Base-by-base conservation (phyloP, 1,140 invertebrate genomes). In the Tribolium castaneum region DNA sequence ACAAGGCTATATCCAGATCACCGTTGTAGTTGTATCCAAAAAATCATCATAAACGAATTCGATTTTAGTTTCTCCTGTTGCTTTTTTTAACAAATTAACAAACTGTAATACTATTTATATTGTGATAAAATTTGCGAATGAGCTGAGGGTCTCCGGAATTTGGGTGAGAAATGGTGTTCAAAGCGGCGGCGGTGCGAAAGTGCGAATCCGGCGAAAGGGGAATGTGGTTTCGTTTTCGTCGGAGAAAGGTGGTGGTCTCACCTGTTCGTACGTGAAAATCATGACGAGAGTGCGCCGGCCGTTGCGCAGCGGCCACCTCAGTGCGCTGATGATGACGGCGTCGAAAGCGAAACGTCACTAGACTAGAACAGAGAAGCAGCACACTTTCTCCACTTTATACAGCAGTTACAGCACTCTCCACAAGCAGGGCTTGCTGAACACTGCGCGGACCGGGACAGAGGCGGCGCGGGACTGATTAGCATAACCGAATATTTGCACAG, bases 331-430 rank as follows among this genome's bases (percentile, higher is more conserved):
- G 54, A 49, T 72, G 66, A 73, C 76, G 70, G 49, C 52, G 16
- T 19, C 16, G 70, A 71, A 72, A 72, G 70, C 70, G 52, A 73
- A 71, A 70, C 72, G 77, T 66, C 70, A 76, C 49, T 51, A 51
- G 52, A 78, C 52, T 71, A 52, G 77, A 78, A 71, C 59, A 49
- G 71, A 59, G 76, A 66, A 78, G 25, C 70, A 75, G 52, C 77
- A 70, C 78, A 80, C 80, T 81, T 81, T 81, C 80, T 80, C 78
- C 76, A 72, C 75, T 70, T 73, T 54, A 74, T 50, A 50, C 76
- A 73, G 62, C 76, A 80, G 75, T 76, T 50, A 50, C 76, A 73
- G 62, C 76, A 80, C 78, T 76, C 77, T 79, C 73, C 54, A 75
- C 70, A 77, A 52, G 66, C 76, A 25, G 70, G 70, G 76, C 71